A percentile compares a stretch with the other conserved stretches of the same genome.
These are phyloP conservation scores for Zaprionus inermis DNA, from an alignment of 1,140 invertebrate species.

Conservation along the genomic window DNA sequence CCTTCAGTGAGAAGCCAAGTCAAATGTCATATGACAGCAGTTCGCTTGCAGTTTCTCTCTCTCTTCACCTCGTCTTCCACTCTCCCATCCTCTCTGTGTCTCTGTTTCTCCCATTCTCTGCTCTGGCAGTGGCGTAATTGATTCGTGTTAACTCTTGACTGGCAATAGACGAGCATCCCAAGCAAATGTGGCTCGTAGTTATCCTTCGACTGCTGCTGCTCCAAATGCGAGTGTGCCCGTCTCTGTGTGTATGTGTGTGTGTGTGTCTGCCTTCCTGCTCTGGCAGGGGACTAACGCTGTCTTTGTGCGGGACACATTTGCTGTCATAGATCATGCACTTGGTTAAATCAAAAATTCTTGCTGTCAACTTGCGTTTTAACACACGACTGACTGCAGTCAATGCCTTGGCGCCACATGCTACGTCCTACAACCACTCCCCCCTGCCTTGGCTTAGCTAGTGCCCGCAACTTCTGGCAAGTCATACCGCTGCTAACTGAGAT, in stretches of 20 bases:
- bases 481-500: slow-evolving; percentile 33
- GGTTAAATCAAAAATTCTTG: slow-evolving; percentile 79
- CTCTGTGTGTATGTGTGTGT: not conserved
- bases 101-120: slow-evolving; percentile 39
- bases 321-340: slow-evolving; percentile 82
- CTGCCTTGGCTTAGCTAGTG: not conserved
- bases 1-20: slow-evolving; percentile 72
- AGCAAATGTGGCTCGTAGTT: slow-evolving; percentile 71
- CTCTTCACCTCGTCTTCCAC: slow-evolving; percentile 15
- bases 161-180: slow-evolving; percentile 78
- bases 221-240: not conserved
- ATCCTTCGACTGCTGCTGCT: slow-evolving; percentile 38
- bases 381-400: slow-evolving; percentile 68
- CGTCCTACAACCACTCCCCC: not conserved
- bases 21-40: slow-evolving; percentile 79
- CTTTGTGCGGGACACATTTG: slow-evolving; percentile 76
- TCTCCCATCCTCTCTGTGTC: slow-evolving; percentile 18
- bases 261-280: slow-evolving; percentile 9
- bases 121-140: slow-evolving; percentile 71
- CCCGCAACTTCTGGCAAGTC: slow-evolving; percentile 33
- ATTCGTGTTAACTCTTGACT: slow-evolving; percentile 82
- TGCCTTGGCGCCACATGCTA: slow-evolving; percentile 20
- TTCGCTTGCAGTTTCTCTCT: slow-evolving; percentile 30
- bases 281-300: slow-evolving; percentile 33
- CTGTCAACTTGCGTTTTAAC: slow-evolving; percentile 70